These are phyloP conservation scores for Anhinga anhinga DNA, from an alignment of 2,113 vertebrate genomes.

Conservation along the genomic window DNA sequence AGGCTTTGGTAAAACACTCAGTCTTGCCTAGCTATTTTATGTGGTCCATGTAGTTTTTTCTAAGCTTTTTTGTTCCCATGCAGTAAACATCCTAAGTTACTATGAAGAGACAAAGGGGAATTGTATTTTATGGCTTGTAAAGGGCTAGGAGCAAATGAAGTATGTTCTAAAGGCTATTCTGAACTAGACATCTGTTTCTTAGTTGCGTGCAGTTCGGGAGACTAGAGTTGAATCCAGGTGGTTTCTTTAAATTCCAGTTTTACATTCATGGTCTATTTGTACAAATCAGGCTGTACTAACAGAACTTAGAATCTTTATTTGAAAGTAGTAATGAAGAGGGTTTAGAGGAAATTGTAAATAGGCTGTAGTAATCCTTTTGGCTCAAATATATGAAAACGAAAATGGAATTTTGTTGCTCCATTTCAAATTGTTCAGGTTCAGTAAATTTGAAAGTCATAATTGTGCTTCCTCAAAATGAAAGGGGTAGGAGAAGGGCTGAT, in stretches of 20 bases:
- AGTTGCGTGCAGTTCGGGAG: not conserved
- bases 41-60: not conserved
- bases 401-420: not conserved
- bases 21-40: not conserved
- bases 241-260: not conserved
- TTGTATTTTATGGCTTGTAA: not conserved
- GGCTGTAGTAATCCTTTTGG: not conserved
- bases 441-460: not conserved
- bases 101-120: not conserved
- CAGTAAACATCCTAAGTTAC: not conserved
- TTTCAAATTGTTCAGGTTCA: not conserved
- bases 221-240: not conserved
- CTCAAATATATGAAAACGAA: not conserved
- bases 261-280: not conserved
- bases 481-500: not conserved
- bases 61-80: not conserved
- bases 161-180: not conserved
- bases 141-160: not conserved
- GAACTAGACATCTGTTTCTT: not conserved
- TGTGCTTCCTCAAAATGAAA: not conserved
- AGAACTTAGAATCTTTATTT: not conserved
- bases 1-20: not conserved
- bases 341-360: not conserved
- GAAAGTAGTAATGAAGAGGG: not conserved
- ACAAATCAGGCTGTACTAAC: not conserved